Base-by-base conservation (phyloP, 2,888 invertebrate species). In the Laothoe populi region DNA sequence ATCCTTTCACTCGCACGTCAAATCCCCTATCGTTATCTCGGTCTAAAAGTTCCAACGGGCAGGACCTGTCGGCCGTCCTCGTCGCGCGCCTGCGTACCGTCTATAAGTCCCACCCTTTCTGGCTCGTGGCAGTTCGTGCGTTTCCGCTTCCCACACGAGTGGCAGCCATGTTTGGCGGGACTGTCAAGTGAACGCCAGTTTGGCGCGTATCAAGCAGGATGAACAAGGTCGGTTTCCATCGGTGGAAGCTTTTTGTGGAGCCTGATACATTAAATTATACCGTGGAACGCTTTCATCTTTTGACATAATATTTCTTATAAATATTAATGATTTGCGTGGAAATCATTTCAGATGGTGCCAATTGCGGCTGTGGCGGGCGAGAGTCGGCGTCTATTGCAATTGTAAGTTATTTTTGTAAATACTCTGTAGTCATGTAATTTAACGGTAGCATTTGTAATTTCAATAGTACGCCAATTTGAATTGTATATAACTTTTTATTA, bases 121-220 rank as follows among this genome's bases (percentile, higher is more conserved):
- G 85, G 77, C 84, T 92, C 91, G 92, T 87, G 80, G 74, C 85
- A 85, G 82, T 86, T 92, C 92, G 92, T 90, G 86, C 86, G 83
- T 91, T 91, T 92, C 92, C 93, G 90, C 89, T 88, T 90, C 87
- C 89, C 86, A 88, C 87, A 87, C 90, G 90, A 87, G 75, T 73
- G 84, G 87, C 88, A 78, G 93, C 93, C 93, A 93, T 93, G 86
- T 92, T 92, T 92, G 88, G 88, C 91, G 86, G 91, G 88, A 87
- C 89, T 91, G 90, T 90, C 91, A 91, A 88, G 82, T 87, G 83
- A 85, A 88, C 85, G 89, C 86, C 87, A 91, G 92, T 92, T 92
- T 90, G 88, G 91, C 91, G 90, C 91, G 88, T 85, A 86, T 83
- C 79, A 81, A 79, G 83, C 86, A 81, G 78, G 79, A 80, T 76